A percentile compares a stretch with the other conserved stretches of the same genome.
Conservation (phyloP, 2,797 vertebrate species). For the Tachyglossus aculeatus region DNA sequence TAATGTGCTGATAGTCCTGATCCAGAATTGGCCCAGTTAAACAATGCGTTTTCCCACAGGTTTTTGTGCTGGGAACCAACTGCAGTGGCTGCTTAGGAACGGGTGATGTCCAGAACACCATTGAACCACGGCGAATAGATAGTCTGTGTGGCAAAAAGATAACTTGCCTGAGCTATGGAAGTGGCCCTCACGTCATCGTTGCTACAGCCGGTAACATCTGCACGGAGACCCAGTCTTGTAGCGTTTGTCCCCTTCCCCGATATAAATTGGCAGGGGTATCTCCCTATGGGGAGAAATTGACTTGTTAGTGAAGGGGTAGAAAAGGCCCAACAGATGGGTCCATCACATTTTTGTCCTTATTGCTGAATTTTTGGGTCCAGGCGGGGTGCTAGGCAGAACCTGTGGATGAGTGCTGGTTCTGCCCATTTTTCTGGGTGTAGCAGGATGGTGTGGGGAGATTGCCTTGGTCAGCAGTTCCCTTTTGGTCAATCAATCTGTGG, state of each 20-base stretch:
- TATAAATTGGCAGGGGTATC: neutral
- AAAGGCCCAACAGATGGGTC: neutral
- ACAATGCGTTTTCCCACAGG: constrained; percentile 72
- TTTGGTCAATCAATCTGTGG: no score
- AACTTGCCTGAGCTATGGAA: constrained; percentile 93
- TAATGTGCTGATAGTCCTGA: no score
- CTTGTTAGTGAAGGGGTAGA: accelerated
- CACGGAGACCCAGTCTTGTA: neutral
- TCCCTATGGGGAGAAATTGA: neutral
- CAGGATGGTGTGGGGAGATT: no score
- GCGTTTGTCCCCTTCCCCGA: neutral
- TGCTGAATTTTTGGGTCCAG: no score
- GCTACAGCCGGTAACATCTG: constrained; percentile 87
- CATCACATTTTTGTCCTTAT: neutral
- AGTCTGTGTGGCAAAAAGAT: constrained; percentile 93
- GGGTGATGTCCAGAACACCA: constrained; percentile 91
- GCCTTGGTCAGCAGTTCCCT: no score
- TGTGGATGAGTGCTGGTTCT: neutral
- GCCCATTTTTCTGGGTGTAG: no score
- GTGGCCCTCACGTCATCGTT: constrained; percentile 92
- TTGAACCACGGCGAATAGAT: constrained; percentile 91
- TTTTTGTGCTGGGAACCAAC: constrained; percentile 96
- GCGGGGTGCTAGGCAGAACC: neutral
- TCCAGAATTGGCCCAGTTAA: neutral
- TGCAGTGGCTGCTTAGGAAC: constrained; percentile 94